These are phyloP conservation scores for Cactoblastis cactorum DNA, from an alignment of 2,888 invertebrate genomes.

Conservation along the genomic window DNA sequence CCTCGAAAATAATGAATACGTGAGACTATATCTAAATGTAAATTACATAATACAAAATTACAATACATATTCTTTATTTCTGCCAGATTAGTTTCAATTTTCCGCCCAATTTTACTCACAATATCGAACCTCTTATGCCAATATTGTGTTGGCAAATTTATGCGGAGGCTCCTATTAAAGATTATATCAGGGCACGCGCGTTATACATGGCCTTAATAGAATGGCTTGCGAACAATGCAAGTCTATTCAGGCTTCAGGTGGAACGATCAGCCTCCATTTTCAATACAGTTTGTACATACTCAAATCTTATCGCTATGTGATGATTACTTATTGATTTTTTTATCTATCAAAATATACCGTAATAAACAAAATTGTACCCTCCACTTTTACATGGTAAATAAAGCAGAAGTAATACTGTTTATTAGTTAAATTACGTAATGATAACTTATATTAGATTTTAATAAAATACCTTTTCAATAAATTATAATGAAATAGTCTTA, in stretches of 20 bases:
- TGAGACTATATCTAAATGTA: neutral
- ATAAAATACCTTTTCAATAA: too few species aligned
- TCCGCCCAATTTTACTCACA: conserved; percentile 7
- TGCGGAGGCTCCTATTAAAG: conserved; percentile 37
- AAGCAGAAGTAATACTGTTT: too few species aligned
- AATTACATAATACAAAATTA: neutral
- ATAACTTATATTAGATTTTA: too few species aligned
- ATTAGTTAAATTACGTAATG: too few species aligned
- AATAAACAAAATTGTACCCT: too few species aligned
- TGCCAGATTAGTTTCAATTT: conserved; percentile 5
- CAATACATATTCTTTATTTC: too few species aligned
- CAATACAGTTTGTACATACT: neutral
- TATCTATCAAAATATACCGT: too few species aligned
- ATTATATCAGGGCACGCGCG: conserved; percentile 45
- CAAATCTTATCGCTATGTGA: too few species aligned
- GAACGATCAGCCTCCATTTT: neutral
- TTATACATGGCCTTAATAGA: conserved; percentile 49
- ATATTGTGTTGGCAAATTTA: conserved; percentile 14
- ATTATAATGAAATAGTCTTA: too few species aligned
- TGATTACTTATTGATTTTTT: too few species aligned
- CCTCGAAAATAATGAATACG: too few species aligned
- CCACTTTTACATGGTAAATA: too few species aligned
- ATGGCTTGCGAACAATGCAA: conserved; percentile 39
- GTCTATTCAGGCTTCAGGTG: conserved; percentile 30
- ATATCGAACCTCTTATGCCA: conserved; percentile 10